Evolutionary conservation across 2,113 vertebrate genomes (phyloP).

Genomic region (Antidorcas marsupialis): DNA sequence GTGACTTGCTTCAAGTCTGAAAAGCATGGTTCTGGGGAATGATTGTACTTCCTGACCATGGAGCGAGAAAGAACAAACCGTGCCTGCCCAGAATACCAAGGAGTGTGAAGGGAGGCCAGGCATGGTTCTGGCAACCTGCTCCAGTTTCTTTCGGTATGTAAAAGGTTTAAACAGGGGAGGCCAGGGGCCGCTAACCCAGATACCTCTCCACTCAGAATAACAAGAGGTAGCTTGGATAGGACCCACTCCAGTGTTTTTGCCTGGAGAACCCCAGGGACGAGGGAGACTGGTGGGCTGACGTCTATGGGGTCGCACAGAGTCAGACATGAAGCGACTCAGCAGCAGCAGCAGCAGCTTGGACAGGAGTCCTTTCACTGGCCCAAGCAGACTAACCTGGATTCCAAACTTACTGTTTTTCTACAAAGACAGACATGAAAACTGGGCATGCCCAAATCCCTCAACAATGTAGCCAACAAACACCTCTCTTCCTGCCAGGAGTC

Average conservation of each 20-base stretch:
- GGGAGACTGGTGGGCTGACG: no score
- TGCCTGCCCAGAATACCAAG: neutral
- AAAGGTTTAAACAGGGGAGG: neutral
- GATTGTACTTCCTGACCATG: neutral
- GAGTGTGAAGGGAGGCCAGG: neutral
- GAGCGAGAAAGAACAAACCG: neutral
- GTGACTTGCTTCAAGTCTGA: neutral
- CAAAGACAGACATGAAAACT: neutral
- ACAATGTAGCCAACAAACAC: neutral
- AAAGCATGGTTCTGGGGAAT: neutral
- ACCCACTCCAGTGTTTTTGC: no score
- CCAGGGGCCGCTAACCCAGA: neutral
- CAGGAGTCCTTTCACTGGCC: rapidly evolving
- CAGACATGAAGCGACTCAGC: no score
- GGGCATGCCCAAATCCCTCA: neutral
- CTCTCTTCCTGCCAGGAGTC: neutral
- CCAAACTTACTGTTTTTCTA: neutral
- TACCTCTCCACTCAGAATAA: neutral
- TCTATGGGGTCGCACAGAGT: no score
- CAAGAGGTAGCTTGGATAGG: neutral
- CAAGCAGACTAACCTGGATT: neutral
- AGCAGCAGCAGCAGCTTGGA: neutral
- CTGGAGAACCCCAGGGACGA: no score
- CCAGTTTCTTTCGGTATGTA: neutral
- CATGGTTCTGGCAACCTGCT: neutral